A percentile compares a stretch with the other conserved stretches of the same genome.
phyloP scores from a whole-genome alignment of 30 jellyfish, hydroid and myxozoan species.

The Sanderia malayensis region DNA sequence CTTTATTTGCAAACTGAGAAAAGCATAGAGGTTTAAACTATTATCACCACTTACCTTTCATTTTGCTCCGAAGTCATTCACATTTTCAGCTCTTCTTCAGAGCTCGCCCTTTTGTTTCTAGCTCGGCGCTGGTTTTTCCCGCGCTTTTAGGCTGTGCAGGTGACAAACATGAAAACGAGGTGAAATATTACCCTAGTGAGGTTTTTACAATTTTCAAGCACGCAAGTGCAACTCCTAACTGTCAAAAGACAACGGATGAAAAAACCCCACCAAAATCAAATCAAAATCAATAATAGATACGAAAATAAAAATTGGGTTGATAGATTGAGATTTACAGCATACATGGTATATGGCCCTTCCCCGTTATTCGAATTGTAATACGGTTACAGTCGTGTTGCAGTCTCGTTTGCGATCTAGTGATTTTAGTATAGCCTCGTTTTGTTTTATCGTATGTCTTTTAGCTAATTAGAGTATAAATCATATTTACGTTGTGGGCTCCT shows the following conservation, averaged over 20 bases:
- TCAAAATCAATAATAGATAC: not conserved
- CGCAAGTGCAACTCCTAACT: not conserved
- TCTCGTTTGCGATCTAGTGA: too few relatives aligned
- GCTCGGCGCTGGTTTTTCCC: constrained; percentile 17
- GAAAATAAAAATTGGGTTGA: not conserved
- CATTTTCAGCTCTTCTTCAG: constrained; percentile 15
- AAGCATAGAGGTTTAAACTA: constrained; percentile 11
- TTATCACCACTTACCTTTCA: constrained; percentile 15
- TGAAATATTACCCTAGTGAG: not conserved
- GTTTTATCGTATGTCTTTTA: too few relatives aligned
- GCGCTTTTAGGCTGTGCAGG: constrained; percentile 21
- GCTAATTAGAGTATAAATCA: too few relatives aligned
- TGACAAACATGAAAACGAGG: constrained; percentile 19
- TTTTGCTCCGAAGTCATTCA: constrained; percentile 13
- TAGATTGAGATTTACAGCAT: not conserved
- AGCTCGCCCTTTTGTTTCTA: constrained; percentile 12
- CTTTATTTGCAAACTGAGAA: constrained; percentile 14
- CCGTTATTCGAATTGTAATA: not conserved
- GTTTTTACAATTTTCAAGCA: not conserved
- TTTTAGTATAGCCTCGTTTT: too few relatives aligned
- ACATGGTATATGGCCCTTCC: not conserved
- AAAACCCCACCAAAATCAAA: not conserved
- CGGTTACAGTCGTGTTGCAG: too few relatives aligned
- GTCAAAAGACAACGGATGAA: not conserved
- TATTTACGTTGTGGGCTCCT: too few relatives aligned